phyloP scores from a whole-genome alignment of 1,140 invertebrate genomes.

The Gryon sp. region DNA sequence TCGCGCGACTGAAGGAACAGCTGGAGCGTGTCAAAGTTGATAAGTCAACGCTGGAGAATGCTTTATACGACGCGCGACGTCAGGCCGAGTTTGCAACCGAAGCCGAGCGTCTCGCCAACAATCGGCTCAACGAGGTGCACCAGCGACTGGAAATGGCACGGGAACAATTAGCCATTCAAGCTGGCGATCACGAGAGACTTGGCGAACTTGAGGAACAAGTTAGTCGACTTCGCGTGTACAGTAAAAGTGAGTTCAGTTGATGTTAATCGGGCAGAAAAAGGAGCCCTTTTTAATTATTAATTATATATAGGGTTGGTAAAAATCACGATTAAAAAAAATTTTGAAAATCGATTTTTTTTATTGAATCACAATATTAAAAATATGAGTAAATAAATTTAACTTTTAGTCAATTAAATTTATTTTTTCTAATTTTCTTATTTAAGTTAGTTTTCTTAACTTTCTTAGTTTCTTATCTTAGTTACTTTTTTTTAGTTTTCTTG shows the following conservation, averaged over 20 bases:
- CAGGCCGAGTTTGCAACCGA: slow-evolving; percentile 74
- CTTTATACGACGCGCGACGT: slow-evolving; percentile 79
- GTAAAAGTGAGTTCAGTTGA: slow-evolving; percentile 82
- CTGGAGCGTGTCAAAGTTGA: slow-evolving; percentile 82
- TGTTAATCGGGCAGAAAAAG: no score
- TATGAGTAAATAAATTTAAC: no score
- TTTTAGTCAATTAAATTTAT: no score
- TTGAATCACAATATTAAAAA: no score
- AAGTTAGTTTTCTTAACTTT: no score
- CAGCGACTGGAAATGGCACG: slow-evolving; percentile 76
- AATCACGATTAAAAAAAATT: no score
- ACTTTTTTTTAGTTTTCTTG: no score
- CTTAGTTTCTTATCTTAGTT: no score
- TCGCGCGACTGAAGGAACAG: slow-evolving; percentile 79
- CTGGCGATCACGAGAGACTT: slow-evolving; percentile 84
- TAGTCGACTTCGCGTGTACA: slow-evolving; percentile 84
- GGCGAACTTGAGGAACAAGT: slow-evolving; percentile 87
- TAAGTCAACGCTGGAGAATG: slow-evolving; percentile 80
- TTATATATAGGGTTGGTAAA: no score
- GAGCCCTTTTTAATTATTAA: no score
- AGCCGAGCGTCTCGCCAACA: slow-evolving; percentile 76
- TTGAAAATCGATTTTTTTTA: no score
- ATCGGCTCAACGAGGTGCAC: slow-evolving; percentile 78
- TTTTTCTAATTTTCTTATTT: no score
- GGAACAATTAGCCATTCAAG: slow-evolving; percentile 74